A percentile compares a stretch with the other conserved stretches of the same genome.
phyloP scores from a whole-genome alignment of 2,113 vertebrate genomes.

The Protobothrops flavoviridis region DNA sequence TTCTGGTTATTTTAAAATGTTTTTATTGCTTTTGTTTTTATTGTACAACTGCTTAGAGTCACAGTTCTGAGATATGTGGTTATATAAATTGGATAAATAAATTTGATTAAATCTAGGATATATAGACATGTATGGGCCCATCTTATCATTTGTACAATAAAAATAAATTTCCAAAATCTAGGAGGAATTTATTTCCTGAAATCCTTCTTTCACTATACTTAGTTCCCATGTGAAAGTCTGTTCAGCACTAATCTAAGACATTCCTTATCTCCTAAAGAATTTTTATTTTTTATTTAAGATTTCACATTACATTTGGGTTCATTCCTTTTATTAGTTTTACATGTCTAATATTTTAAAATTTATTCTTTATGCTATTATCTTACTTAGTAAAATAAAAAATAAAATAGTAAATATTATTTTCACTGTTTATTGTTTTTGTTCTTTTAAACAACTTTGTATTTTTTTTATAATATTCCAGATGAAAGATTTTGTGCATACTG shows the following conservation, averaged over 20 bases:
- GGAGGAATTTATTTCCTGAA: neutral
- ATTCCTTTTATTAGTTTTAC: neutral
- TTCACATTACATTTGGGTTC: neutral
- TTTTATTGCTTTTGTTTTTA: too few species aligned
- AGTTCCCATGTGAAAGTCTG: neutral
- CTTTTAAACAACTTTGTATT: neutral
- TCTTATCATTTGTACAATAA: neutral
- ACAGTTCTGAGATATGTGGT: too few species aligned
- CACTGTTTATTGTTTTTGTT: neutral
- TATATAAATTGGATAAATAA: neutral
- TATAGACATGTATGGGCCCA: neutral
- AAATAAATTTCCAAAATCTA: neutral
- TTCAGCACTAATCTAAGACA: neutral
- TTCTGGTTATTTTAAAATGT: too few species aligned
- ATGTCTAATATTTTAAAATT: neutral
- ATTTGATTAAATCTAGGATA: neutral
- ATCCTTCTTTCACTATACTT: neutral
- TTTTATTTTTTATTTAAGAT: neutral
- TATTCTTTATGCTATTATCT: neutral
- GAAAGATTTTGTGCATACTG: neutral
- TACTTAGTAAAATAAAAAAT: neutral
- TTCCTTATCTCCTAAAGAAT: neutral
- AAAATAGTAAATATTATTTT: neutral
- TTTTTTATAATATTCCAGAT: neutral
- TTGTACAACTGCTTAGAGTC: too few species aligned